Evolutionary conservation across 2,797 vertebrate species (phyloP), one percentile per base, ranked within the genome.

Genomic region (Lophius americanus): DNA sequence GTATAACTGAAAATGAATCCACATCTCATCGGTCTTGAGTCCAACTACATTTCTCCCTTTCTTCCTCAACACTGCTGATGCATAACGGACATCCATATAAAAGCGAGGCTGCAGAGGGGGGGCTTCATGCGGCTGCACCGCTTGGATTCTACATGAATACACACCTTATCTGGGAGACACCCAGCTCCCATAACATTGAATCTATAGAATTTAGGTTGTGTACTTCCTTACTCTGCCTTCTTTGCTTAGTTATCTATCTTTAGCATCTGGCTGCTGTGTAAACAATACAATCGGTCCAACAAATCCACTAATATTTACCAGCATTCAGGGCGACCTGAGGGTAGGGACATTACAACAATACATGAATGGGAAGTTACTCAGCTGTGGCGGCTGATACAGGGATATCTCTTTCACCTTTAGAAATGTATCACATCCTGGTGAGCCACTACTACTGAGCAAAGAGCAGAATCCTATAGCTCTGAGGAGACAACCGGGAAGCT

Each of bases 361-460:
- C 84, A 74, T 88, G 84, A 88, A 89, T 86, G 79, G 76, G 81
- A 88, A 81, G 84, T 85, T 83, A 81, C 73, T 88, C 81, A 84
- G 83, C 87, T 91, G 87, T 60, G 56, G 68, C 59, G 8, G 33
- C 82, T 78, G 88, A 89, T 83, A 88, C 49, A 69, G 73, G 53
- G n/a, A 63, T 68, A 75, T 75, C 72, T 70, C 69, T 57, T 63
- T 85, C 66, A 81, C 73, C 79, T 67, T 73, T 23, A 58, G 64
- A 46, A 58, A 52, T 61, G 59, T 66, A 77, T 79, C 80, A 67
- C 64, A 73, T 73, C 64, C 52, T 75, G 60, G 73, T 82, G 71
- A 60, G 51, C 44, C 49, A 51, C 66, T 50, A 77, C 23, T 23
- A 86, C 11, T 82, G 59, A 84, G 71, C 76, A 68, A 70, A 47